Evolutionary conservation across 1,140 invertebrate species (phyloP).

Genomic region (Zaprionus lachaisei): DNA sequence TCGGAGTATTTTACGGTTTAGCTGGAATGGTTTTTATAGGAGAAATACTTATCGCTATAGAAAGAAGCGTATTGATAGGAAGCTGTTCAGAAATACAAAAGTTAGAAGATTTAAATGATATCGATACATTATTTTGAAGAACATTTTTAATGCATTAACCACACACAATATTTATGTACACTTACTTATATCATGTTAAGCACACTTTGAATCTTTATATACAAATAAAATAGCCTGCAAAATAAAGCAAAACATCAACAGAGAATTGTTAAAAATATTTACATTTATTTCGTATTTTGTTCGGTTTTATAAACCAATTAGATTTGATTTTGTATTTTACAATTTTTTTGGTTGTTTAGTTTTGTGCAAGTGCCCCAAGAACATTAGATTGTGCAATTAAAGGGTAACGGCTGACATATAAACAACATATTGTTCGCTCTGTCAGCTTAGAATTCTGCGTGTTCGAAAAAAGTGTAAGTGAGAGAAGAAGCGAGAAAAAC

Average conservation of each 20-base stretch:
- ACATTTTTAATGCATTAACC: background rate
- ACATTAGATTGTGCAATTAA: conserved; percentile 23
- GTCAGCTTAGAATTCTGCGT: conserved; percentile 12
- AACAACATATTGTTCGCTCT: background rate
- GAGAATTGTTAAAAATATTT: conserved; percentile 68
- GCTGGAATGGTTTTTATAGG: background rate
- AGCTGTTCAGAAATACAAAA: too few species aligned
- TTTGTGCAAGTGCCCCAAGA: conserved; percentile 18
- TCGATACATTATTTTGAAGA: background rate
- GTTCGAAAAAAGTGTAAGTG: conserved; percentile 1
- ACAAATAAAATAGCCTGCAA: background rate
- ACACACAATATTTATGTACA: background rate
- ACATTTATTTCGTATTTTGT: conserved; percentile 72
- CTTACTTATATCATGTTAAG: background rate
- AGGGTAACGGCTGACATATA: background rate
- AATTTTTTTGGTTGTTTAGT: conserved; percentile 50
- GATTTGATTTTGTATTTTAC: conserved; percentile 53
- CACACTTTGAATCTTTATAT: background rate
- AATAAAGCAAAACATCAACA: background rate
- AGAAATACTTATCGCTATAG: background rate
- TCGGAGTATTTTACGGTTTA: background rate
- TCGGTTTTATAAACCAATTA: conserved; percentile 73
- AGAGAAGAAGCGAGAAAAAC: conserved; percentile 21
- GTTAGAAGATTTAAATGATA: too few species aligned
- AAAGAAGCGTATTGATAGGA: background rate